A percentile compares a stretch with the other conserved stretches of the same genome.
Conservation (phyloP, 2,113 vertebrate species). For the Dermatemys mawii region DNA sequence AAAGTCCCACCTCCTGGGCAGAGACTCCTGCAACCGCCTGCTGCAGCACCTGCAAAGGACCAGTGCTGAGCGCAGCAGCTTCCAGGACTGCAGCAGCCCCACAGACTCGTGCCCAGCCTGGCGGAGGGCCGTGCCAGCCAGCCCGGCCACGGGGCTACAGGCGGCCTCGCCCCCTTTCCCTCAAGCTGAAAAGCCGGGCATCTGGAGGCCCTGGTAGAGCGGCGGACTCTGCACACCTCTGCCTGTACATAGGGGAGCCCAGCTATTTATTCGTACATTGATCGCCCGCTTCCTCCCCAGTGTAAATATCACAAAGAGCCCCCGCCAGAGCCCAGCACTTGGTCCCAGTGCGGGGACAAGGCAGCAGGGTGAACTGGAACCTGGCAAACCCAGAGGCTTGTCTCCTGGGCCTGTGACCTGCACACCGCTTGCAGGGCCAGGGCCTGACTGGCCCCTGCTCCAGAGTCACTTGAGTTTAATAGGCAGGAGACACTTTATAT, state of each 20-base stretch:
- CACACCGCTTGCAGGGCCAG: constrained; percentile 13
- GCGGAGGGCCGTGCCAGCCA: background rate
- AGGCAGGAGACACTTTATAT: background rate
- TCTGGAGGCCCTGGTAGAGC: constrained; percentile 90
- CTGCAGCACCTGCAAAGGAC: constrained; percentile 79
- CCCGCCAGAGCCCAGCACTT: background rate
- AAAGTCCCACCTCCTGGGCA: constrained; percentile 72
- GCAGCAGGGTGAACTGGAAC: background rate
- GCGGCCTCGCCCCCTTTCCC: background rate
- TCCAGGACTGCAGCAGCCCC: constrained; percentile 67
- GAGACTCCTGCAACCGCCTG: constrained; percentile 76
- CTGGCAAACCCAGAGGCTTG: constrained; percentile 83
- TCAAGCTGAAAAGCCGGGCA: constrained; percentile 38
- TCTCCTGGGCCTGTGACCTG: constrained; percentile 72
- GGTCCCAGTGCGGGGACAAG: background rate
- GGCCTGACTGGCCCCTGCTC: background rate
- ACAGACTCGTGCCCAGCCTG: background rate
- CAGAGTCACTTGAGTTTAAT: background rate
- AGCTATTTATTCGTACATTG: background rate
- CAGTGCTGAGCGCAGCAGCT: constrained; percentile 27
- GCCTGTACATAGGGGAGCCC: background rate
- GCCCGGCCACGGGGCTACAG: background rate
- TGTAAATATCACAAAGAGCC: background rate
- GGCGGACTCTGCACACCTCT: accelerated
- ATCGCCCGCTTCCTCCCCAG: background rate